Percentiles rank a stretch among this genome's conserved stretches.
These are phyloP conservation scores for Parazoanthus darwini DNA, from an alignment of 92 coral and sea anemone genomes.

Conservation along the genomic window DNA sequence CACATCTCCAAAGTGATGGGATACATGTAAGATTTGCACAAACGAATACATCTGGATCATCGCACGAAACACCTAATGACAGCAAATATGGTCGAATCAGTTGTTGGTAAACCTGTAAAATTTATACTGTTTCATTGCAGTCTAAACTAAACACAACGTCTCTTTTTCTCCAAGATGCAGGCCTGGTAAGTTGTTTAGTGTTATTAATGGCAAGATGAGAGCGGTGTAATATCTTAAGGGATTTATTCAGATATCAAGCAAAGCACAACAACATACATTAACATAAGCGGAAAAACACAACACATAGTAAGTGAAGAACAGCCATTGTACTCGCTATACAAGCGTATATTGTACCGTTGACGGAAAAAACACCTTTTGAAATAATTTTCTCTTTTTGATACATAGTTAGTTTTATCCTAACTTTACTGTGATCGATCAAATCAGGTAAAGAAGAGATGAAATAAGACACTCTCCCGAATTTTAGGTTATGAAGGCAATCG, in stretches of 20 bases:
- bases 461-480: not conserved
- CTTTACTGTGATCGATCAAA: not conserved
- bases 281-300: constrained; percentile 43
- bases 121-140: too few species aligned
- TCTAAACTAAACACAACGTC: not conserved
- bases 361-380: not conserved
- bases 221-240: not conserved
- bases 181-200: not conserved
- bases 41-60: not conserved
- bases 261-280: constrained; percentile 18
- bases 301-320: constrained; percentile 28
- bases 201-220: not conserved
- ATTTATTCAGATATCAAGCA: constrained; percentile 3
- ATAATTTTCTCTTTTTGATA: not conserved
- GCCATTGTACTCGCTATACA: not conserved
- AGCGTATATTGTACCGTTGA: not conserved
- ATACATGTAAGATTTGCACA: constrained; percentile 49
- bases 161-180: too few species aligned
- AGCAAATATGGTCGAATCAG: not conserved
- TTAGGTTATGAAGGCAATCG: constrained; percentile 3
- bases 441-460: not conserved
- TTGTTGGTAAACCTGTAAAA: not conserved
- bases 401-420: not conserved
- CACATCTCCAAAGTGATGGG: constrained; percentile 58
- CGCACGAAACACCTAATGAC: constrained; percentile 33